Base-by-base conservation (phyloP, 2,888 invertebrate genomes). In the Azorinus chamasolen region DNA sequence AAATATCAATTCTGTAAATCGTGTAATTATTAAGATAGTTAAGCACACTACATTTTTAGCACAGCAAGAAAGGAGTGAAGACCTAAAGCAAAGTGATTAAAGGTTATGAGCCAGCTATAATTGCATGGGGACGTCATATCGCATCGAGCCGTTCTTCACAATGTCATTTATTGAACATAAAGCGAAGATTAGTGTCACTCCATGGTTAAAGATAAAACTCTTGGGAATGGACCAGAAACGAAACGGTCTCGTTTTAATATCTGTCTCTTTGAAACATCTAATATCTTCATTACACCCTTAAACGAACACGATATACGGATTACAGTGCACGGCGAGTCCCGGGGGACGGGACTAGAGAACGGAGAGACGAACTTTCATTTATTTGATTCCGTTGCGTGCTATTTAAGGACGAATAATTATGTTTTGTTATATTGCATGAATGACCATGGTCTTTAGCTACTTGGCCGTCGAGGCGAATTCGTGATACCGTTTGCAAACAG, bases 151-250 rank as follows among this genome's bases (percentile, higher is more conserved):
- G 43, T 45, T 59, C 68, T 55, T 68, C 63, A 64, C 59, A 75
- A 72, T 75, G 75, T 75, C 74, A 66, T 66, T 79, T 71, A 75
- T 75, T 71, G 75, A 55, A 68, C 71, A 79, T 79, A 75, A 79
- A 79, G 62, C 62, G 53, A 24, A 70, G 79, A 79, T 79, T 79
- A 79, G 62, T 79, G 79, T 71, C 79, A 61, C 27, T 37, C 61
- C 53, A 55, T 25, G 51, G 25, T n/a, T 57, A 24, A 43, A 24
- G 48, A 48, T 32, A 18, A 16, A 66, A 59, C 72, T 71, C 79
- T n/a, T 0, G 63, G 68, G 79, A 65, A 68, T 63, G 12, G 46
- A 61, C 46, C 68, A 43, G 55, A 72, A 68, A 68, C 68, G 68
- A 64, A 68, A 51, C 53, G 32, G 46, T 64, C 71, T 75, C 79